Conservation (phyloP, 2,797 vertebrate species). For the Champsocephalus gunnari region DNA sequence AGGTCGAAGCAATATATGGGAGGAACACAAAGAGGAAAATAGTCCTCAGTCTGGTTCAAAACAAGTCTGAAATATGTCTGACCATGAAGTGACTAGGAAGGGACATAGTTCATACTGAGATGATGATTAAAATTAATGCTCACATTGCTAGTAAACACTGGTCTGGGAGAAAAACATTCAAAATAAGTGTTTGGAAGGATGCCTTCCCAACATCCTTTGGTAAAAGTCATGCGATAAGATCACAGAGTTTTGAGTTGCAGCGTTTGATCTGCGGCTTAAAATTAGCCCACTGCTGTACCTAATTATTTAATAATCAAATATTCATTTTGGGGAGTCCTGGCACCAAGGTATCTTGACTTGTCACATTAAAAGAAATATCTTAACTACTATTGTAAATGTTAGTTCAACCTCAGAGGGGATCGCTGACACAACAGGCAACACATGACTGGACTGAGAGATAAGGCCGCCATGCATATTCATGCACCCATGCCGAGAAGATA, state of each 20-base stretch:
- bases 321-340: slow-evolving; percentile 3
- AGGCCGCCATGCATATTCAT: slow-evolving; percentile 60
- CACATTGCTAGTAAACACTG: not conserved
- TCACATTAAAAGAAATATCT: slow-evolving; percentile 12
- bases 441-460: slow-evolving; percentile 55
- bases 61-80: slow-evolving; percentile 1
- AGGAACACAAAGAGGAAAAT: slow-evolving; percentile 16
- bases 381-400: slow-evolving; percentile 15
- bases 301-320: slow-evolving; percentile 26
- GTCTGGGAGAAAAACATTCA: not conserved
- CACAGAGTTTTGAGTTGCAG: not conserved
- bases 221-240: not conserved
- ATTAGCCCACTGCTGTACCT: slow-evolving; percentile 9
- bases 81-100: not conserved
- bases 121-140: not conserved
- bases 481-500: slow-evolving; percentile 39
- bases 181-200: not conserved
- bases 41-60: slow-evolving; percentile 1
- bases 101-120: not conserved
- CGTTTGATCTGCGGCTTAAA: slow-evolving; percentile 4
- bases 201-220: not conserved
- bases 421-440: slow-evolving; percentile 36
- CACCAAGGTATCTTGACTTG: not conserved
- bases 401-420: slow-evolving; percentile 24
- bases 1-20: slow-evolving; percentile 12